Conservation (phyloP, 30 jellyfish, hydroid and myxozoan genomes). For the Hydra vulgaris region DNA sequence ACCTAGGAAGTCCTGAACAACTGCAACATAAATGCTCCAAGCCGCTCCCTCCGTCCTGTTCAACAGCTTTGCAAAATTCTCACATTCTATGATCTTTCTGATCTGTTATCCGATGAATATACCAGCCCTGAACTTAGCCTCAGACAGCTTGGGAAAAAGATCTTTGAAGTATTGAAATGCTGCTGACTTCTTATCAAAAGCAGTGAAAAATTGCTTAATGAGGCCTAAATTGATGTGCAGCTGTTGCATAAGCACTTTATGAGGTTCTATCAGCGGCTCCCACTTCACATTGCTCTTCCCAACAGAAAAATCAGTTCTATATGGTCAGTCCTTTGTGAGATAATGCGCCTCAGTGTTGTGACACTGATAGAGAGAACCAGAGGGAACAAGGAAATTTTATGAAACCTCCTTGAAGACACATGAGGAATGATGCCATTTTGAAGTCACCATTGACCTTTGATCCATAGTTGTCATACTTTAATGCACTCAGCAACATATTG, state of each 20-base stretch:
- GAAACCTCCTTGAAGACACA: background rate
- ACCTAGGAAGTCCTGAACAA: no score
- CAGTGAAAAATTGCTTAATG: background rate
- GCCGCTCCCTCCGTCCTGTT: no score
- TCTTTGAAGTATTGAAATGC: background rate
- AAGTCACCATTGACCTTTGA: background rate
- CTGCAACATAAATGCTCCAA: no score
- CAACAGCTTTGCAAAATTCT: no score
- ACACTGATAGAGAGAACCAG: background rate
- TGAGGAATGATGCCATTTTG: background rate
- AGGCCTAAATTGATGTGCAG: background rate
- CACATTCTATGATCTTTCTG: no score
- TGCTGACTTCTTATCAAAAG: background rate
- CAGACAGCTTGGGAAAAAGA: background rate
- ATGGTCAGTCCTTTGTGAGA: background rate
- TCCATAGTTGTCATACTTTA: background rate
- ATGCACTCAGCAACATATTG: background rate
- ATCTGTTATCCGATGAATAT: no score
- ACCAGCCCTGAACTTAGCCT: background rate
- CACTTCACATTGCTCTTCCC: background rate
- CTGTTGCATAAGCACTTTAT: background rate
- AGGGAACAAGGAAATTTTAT: background rate
- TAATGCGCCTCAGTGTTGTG: background rate
- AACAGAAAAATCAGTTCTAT: background rate
- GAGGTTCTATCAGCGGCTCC: background rate